Percentiles rank a stretch among this genome's conserved stretches.
Evolutionary conservation across 2,113 vertebrate species (phyloP).

Genomic region (Siphamia tubifer): DNA sequence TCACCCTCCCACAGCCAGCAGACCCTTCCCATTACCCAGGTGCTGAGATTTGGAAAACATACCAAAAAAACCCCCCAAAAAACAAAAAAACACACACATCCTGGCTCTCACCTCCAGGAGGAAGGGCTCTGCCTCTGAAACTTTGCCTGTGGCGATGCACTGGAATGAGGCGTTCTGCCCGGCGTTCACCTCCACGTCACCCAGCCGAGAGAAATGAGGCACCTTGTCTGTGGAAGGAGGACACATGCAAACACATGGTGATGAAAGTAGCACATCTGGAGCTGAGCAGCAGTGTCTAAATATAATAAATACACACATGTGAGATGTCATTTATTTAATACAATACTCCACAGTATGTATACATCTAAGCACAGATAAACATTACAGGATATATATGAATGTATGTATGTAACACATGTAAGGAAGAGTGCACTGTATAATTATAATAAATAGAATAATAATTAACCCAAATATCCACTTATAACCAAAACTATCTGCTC

Average conservation of each 20-base stretch:
- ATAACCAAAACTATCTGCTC: too few species aligned
- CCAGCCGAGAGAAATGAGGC: slow-evolving; percentile 90
- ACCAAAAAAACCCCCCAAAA: not conserved
- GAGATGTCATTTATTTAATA: slow-evolving; percentile 10
- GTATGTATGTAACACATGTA: not conserved
- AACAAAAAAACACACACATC: not conserved
- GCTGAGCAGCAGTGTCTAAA: slow-evolving; percentile 15
- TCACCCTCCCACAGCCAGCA: not conserved
- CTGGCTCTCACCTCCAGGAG: slow-evolving; percentile 85
- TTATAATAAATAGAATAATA: too few species aligned
- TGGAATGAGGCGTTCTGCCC: slow-evolving; percentile 93
- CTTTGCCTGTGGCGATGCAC: slow-evolving; percentile 87
- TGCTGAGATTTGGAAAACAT: not conserved
- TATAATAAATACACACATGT: slow-evolving; percentile 28
- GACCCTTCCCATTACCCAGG: not conserved
- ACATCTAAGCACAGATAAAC: not conserved
- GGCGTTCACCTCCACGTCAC: slow-evolving; percentile 90
- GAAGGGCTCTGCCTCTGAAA: slow-evolving; percentile 82
- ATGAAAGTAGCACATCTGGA: slow-evolving; percentile 35
- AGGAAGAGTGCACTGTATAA: too few species aligned
- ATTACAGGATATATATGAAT: not conserved
- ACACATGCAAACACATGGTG: slow-evolving; percentile 6
- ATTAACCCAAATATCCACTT: too few species aligned
- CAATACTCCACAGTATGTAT: not conserved
- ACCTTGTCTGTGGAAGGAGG: slow-evolving; percentile 83